phyloP scores from a whole-genome alignment of 2,888 invertebrate species.

The Parnassius smintheus region DNA sequence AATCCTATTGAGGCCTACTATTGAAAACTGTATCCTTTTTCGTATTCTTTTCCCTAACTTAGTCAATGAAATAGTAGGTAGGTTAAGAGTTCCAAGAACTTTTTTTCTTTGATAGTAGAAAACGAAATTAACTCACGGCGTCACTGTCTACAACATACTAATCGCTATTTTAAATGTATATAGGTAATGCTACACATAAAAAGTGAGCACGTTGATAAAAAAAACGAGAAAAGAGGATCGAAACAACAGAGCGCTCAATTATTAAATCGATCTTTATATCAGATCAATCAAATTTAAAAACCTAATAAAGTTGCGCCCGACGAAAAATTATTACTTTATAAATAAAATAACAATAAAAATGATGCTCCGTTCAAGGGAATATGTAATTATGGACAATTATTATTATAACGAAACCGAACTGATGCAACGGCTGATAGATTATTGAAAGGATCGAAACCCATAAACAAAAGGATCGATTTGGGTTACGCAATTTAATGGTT shows the following conservation, averaged over 20 bases:
- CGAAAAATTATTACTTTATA: conserved; percentile 80
- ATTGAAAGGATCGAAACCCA: conserved; percentile 79
- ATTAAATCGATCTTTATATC: conserved; percentile 79
- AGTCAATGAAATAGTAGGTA: too few relatives aligned
- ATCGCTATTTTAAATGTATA: too few relatives aligned
- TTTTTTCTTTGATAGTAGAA: too few relatives aligned
- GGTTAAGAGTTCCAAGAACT: too few relatives aligned
- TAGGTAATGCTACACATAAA: too few relatives aligned
- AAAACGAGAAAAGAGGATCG: conserved; percentile 49
- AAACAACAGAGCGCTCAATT: conserved; percentile 69
- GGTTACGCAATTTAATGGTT: conserved; percentile 76
- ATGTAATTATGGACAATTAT: conserved; percentile 82
- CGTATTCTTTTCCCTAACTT: too few relatives aligned
- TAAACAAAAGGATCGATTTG: conserved; percentile 79
- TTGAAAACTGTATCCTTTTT: too few relatives aligned
- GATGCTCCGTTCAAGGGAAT: conserved; percentile 77
- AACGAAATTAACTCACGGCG: too few relatives aligned
- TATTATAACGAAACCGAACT: conserved; percentile 71
- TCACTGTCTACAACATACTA: too few relatives aligned
- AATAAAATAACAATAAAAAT: conserved; percentile 82
- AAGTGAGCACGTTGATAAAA: conserved; percentile 63
- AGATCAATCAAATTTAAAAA: conserved; percentile 80
- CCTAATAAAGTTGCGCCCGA: conserved; percentile 73
- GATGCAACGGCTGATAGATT: conserved; percentile 75
- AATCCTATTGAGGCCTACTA: too few relatives aligned